These are phyloP conservation scores for Mormoops blainvillei DNA, from an alignment of 2,113 vertebrate species.

Conservation along the genomic window DNA sequence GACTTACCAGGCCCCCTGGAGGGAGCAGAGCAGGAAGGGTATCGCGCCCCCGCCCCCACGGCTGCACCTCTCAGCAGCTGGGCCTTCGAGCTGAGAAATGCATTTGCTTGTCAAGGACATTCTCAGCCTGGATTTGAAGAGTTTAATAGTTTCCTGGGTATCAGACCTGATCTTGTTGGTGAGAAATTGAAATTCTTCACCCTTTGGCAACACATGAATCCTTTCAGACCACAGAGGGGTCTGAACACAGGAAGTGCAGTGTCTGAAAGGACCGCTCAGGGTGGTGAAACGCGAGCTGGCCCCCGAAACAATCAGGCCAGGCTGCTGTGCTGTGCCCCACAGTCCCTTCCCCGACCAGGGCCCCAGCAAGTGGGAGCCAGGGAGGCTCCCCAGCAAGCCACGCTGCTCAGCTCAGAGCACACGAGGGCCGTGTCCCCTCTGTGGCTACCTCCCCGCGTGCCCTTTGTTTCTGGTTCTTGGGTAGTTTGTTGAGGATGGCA, in stretches of 20 bases:
- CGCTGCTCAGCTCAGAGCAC: rapidly evolving
- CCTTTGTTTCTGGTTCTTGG: not conserved
- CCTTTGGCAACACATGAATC: not conserved
- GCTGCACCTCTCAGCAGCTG: constrained; percentile 31
- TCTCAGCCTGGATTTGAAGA: constrained; percentile 20
- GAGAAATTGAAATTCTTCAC: constrained; percentile 8
- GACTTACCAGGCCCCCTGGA: not conserved
- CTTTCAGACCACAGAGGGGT: not conserved
- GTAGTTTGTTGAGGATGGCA: rapidly evolving
- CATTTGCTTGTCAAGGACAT: constrained; percentile 40
- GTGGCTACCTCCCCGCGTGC: too few relatives aligned
- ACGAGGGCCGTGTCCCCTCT: rapidly evolving
- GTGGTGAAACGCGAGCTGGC: rapidly evolving
- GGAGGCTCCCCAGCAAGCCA: rapidly evolving
- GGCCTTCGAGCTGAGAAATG: constrained; percentile 27
- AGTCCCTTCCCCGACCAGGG: rapidly evolving
- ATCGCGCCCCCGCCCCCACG: too few relatives aligned
- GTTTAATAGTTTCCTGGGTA: not conserved
- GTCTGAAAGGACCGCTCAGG: not conserved
- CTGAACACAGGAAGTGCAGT: rapidly evolving
- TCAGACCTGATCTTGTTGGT: constrained; percentile 5
- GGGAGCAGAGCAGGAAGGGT: not conserved
- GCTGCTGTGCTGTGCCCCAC: too few relatives aligned
- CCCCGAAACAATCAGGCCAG: not conserved
- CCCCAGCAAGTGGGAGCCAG: rapidly evolving